Evolutionary conservation across 2,797 vertebrate genomes (phyloP).

Genomic region (Hypotaenidia okinawae): DNA sequence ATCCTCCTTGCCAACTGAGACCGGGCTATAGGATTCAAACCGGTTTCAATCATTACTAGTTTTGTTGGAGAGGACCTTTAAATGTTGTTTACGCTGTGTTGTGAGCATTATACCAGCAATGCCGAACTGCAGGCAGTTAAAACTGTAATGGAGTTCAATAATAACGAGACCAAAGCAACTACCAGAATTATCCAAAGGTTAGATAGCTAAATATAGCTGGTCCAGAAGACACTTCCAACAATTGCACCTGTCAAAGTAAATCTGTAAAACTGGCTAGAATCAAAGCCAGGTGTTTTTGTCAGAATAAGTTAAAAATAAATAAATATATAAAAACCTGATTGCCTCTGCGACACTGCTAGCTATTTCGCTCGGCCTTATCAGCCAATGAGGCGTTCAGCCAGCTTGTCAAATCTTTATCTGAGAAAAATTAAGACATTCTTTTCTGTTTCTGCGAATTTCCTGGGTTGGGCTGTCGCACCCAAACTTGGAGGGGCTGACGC

Average conservation of each 20-base stretch:
- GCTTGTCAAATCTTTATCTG: background rate
- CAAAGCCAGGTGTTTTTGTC: slow-evolving; percentile 18
- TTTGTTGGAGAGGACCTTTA: background rate
- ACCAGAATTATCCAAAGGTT: slow-evolving; percentile 27
- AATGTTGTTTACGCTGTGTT: background rate
- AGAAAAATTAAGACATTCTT: background rate
- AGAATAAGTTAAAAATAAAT: background rate
- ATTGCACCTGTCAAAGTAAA: background rate
- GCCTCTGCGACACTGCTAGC: background rate
- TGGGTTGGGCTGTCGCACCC: background rate
- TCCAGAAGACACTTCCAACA: background rate
- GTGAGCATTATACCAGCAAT: background rate
- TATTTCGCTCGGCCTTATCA: background rate
- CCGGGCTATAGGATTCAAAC: background rate
- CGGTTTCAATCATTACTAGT: background rate
- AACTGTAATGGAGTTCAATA: background rate
- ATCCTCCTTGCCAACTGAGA: background rate
- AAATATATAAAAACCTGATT: background rate
- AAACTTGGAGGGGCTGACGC: background rate
- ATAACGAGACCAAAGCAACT: slow-evolving; percentile 2
- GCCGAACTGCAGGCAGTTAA: background rate
- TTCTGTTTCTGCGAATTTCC: background rate
- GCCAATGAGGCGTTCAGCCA: background rate
- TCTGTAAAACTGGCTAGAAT: background rate
- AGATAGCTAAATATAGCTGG: slow-evolving; percentile 30